Evolutionary conservation across 2,888 invertebrate species (phyloP).

Genomic region (Netelia melanura): DNA sequence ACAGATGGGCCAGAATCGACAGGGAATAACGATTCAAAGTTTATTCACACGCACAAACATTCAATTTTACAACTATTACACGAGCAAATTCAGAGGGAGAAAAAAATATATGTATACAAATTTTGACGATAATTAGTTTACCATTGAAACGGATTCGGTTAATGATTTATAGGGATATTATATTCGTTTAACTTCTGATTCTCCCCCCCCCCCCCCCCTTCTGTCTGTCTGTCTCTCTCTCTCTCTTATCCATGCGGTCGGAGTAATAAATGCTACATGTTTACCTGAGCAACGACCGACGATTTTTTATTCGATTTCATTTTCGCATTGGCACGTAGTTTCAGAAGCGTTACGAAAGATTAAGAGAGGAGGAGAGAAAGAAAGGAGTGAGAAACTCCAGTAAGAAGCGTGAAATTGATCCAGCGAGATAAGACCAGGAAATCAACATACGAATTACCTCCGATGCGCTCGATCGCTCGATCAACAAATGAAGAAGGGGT

Average conservation of each 20-base stretch:
- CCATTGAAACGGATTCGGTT: slow-evolving; percentile 49
- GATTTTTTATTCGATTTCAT: slow-evolving; percentile 49
- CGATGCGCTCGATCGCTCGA: slow-evolving; percentile 32
- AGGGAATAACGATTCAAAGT: too few species aligned
- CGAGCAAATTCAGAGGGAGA: too few species aligned
- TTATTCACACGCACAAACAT: too few species aligned
- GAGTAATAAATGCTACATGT: slow-evolving; percentile 57
- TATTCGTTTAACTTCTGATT: slow-evolving; percentile 21
- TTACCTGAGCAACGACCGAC: slow-evolving; percentile 49
- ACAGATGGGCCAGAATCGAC: too few species aligned
- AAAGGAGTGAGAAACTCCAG: slow-evolving; percentile 40
- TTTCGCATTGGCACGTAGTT: not conserved
- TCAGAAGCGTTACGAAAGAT: slow-evolving; percentile 14
- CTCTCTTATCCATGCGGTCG: not conserved
- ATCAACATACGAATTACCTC: slow-evolving; percentile 63
- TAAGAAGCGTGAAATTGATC: slow-evolving; percentile 65
- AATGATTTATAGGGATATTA: slow-evolving; percentile 61
- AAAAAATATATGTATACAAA: too few species aligned
- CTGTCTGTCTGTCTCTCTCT: slow-evolving; percentile 10
- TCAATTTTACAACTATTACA: too few species aligned
- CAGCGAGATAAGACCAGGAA: slow-evolving; percentile 56
- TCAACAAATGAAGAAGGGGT: slow-evolving; percentile 54
- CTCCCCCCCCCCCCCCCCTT: not conserved
- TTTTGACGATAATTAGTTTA: not conserved
- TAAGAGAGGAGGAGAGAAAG: not conserved